Conservation (phyloP, 2,113 vertebrate species). For the Pelusios castaneus region DNA sequence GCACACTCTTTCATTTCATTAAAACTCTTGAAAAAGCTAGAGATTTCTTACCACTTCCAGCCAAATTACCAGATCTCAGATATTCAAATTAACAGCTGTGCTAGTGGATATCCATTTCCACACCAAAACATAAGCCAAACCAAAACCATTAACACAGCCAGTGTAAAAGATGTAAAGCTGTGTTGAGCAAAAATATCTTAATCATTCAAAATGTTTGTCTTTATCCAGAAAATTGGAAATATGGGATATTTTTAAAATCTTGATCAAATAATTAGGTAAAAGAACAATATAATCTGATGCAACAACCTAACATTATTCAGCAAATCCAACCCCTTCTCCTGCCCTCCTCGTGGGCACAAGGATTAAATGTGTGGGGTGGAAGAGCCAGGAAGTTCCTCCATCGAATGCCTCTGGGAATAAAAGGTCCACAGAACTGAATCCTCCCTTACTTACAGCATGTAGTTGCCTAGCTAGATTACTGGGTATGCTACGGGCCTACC, state of each 20-base stretch:
- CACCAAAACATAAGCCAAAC: constrained; percentile 21
- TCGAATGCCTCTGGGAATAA: background rate
- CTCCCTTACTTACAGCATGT: background rate
- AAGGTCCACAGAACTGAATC: background rate
- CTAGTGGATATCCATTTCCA: constrained; percentile 15
- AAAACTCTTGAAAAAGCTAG: background rate
- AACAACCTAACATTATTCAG: background rate
- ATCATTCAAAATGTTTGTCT: background rate
- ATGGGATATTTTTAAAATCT: background rate
- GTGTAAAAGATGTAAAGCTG: constrained; percentile 20
- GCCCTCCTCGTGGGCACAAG: background rate
- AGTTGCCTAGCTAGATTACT: background rate
- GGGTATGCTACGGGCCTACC: background rate
- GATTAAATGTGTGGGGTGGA: background rate
- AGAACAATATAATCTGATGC: background rate
- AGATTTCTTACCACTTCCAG: constrained; percentile 15
- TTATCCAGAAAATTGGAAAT: background rate
- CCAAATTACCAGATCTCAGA: constrained; percentile 12
- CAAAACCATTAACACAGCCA: background rate
- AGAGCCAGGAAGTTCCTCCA: background rate
- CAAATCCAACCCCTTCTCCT: background rate
- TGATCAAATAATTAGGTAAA: background rate
- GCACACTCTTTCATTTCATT: constrained; percentile 20
- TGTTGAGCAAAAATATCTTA: background rate
- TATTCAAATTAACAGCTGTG: constrained; percentile 31